Base-by-base conservation (phyloP, 2,888 invertebrate species). In the Drosophila emarginata region DNA sequence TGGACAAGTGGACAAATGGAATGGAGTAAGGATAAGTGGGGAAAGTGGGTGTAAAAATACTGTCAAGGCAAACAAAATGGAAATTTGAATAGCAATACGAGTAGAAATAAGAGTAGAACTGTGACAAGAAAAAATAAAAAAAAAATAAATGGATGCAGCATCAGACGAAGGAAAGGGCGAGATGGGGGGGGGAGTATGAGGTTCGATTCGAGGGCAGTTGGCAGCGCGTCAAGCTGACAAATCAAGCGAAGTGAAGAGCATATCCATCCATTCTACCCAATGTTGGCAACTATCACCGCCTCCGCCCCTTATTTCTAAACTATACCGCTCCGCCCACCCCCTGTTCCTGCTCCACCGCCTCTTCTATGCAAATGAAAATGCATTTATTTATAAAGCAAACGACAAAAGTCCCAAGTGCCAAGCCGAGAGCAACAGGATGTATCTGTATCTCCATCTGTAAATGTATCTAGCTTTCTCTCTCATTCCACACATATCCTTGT, bases 301-400 rank as follows among this genome's bases (percentile, higher is more conserved):
- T 32, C 9, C 32, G 1, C 32, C 32, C 11, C 32, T 9, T 9
- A 9, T 28, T 28, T 12, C 15, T n/a, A 9, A 26, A 12, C 14
- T 15, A 12, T 23, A 15, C n/a, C 12, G 3, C 21, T 9, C 15
- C 14, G 5, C 39, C 11, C 36, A 5, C 23, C 28, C 23, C 50
- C 32, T 9, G 4, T 4, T 37, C n/a, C 37, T 21, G 45, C 45
- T 45, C 45, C 45, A 18, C 18, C 45, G 45, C 45, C 53, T 65
- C 64, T 65, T 62, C 74, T 75, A 73, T 76, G 76, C 78, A 83
- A 83, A 83, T 80, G 81, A 81, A 80, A 86, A 82, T 86, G 84
- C 80, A 80, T 80, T 80, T 80, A 80, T 80, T 80, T 80, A 76
- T 80, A 80, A 77, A 72, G 79, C 76, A 77, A 76, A 74, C 78